Evolutionary conservation across 2,888 invertebrate genomes (phyloP).

Genomic region (Epiblema foenella): DNA sequence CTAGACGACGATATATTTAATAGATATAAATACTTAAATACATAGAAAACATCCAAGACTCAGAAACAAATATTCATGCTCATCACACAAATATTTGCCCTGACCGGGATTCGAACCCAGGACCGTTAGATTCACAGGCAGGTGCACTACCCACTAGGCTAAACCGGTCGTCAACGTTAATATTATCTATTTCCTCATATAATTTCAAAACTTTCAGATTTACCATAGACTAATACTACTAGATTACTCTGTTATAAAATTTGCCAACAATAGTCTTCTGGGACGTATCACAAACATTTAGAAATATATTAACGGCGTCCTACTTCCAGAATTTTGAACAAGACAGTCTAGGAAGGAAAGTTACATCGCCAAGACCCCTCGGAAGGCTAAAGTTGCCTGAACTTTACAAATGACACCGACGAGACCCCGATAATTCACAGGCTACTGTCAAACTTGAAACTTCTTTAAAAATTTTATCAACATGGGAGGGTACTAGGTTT

Average conservation of each 20-base stretch:
- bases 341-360: conserved; percentile 30
- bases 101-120: no score
- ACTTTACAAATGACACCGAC: conserved; percentile 81
- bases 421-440: conserved; percentile 81
- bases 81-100: no score
- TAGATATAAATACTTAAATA: no score
- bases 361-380: conserved; percentile 62
- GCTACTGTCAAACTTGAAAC: conserved; percentile 80
- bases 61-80: no score
- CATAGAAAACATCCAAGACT: no score
- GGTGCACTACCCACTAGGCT: no score
- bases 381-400: conserved; percentile 66
- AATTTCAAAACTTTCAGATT: background rate
- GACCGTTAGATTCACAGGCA: no score
- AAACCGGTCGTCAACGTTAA: no score
- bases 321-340: conserved; percentile 27
- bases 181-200: background rate
- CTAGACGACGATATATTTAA: no score
- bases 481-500: conserved; percentile 67
- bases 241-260: background rate
- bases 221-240: background rate
- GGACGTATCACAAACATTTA: background rate
- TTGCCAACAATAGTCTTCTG: background rate
- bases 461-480: conserved; percentile 77
- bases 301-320: conserved; percentile 13